Evolutionary conservation across 2,797 vertebrate species (phyloP), one percentile per base, ranked within the genome.

Genomic region (Cuniculus paca): DNA sequence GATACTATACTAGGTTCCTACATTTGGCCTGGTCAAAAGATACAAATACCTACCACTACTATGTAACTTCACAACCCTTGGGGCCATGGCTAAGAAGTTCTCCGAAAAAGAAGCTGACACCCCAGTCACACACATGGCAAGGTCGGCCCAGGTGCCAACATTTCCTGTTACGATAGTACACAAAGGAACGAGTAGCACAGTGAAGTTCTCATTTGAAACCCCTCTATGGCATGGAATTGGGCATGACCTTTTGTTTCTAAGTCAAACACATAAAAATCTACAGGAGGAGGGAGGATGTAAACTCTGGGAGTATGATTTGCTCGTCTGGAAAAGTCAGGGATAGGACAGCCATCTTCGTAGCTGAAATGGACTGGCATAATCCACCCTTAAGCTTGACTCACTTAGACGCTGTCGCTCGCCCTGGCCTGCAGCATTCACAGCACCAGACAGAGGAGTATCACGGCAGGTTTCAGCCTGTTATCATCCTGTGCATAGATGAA

Each of bases 61-160:
- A 58, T 24, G 39, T 31, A 85, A 72, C 72, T 48, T 50, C 28
- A 70, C 34, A 94, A 81, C 92, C 20, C 36, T 28, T 42, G 22
- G 24, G 42, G 6, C 31, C 16, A 34, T 31, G 42, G 75, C 56
- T 52, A 92, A n/a, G 56, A 91, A 83, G 28, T 83, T 79, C 77
- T 82, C 88, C 26, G 39, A 34, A 91, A 80, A 75, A 91, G 85
- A 82, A 89, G 58, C 88, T 31, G 48, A 86, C 28, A 52, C 8
- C 79, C n/a, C 50, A 68, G 74, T 54, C 52, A 45, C 20, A 36
- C 34, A 26, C n/a, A 36, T 6, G 13, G 31, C 28, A n/a, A 54
- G 52, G 34, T 12, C 13, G 48, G 5, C 26, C 24, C 82, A 78
- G 60, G 63, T 58, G 20, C 70, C 90, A 65, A 36, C 48, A 63